phyloP scores from a whole-genome alignment of 2,888 invertebrate genomes.

The Agrotis clavis region DNA sequence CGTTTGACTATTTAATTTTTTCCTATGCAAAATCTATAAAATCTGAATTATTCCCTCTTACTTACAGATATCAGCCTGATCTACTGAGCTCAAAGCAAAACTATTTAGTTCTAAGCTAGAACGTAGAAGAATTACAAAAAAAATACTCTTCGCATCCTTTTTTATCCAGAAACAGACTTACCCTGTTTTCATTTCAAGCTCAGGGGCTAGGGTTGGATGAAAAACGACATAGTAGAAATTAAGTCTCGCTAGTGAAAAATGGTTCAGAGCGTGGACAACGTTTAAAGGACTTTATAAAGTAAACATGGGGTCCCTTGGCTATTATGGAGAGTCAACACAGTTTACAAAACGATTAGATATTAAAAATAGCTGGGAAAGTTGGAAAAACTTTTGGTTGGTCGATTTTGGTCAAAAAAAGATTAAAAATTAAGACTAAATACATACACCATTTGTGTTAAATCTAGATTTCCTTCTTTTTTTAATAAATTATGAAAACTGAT shows the following conservation, averaged over 20 bases:
- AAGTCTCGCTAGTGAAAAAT: conserved; percentile 88
- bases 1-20: too few species aligned
- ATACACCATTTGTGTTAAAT: too few species aligned
- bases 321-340: conserved; percentile 64
- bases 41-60: too few species aligned
- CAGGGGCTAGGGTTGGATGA: conserved; percentile 82
- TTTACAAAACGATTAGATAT: conserved; percentile 54
- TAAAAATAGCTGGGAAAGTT: neutral
- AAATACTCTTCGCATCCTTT: neutral
- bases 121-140: too few species aligned
- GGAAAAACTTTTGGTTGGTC: neutral
- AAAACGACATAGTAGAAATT: conserved; percentile 87
- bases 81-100: neutral
- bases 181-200: conserved; percentile 27
- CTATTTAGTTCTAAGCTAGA: too few species aligned
- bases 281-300: conserved; percentile 68
- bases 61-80: too few species aligned
- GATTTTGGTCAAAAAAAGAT: neutral
- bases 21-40: too few species aligned
- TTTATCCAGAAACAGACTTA: conserved; percentile 43
- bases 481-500: too few species aligned
- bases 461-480: neutral
- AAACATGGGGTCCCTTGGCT: conserved; percentile 58
- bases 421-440: neutral
- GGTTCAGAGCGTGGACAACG: conserved; percentile 80